Conservation (phyloP, 2,113 vertebrate genomes). For the Lophochroa leadbeateri region DNA sequence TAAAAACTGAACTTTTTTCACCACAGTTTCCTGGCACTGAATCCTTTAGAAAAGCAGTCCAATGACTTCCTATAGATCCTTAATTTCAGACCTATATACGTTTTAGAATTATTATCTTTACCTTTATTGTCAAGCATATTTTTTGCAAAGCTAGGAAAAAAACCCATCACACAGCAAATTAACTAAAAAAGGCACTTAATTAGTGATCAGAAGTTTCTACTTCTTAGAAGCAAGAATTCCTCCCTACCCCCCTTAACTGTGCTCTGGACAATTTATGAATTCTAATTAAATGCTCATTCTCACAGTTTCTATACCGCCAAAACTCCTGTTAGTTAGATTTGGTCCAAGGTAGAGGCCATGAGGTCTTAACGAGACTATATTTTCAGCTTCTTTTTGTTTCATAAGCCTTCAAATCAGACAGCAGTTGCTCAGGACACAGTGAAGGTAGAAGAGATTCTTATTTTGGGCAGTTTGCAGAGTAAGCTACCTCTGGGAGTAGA, state of each 20-base stretch:
- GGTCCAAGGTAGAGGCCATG: neutral
- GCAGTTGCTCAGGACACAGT: neutral
- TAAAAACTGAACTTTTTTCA: neutral
- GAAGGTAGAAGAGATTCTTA: neutral
- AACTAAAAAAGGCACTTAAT: neutral
- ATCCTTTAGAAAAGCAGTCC: neutral
- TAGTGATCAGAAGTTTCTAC: neutral
- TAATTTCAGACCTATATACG: neutral
- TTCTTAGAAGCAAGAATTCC: neutral
- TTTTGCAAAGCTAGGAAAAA: neutral
- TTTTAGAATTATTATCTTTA: neutral
- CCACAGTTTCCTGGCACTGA: neutral
- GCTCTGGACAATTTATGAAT: neutral
- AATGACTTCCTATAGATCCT: neutral
- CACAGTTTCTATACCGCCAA: neutral
- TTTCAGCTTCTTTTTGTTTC: neutral
- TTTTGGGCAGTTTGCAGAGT: neutral
- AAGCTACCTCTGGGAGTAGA: neutral
- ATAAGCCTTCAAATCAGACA: neutral
- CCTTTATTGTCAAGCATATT: neutral
- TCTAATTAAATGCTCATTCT: neutral
- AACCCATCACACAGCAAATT: neutral
- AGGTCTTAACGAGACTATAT: neutral
- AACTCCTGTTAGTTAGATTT: neutral
- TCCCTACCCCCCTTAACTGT: neutral